Evolutionary conservation across 2,888 invertebrate species (phyloP), one percentile per base, ranked within the genome.

Genomic region (Pollenia amentaria): DNA sequence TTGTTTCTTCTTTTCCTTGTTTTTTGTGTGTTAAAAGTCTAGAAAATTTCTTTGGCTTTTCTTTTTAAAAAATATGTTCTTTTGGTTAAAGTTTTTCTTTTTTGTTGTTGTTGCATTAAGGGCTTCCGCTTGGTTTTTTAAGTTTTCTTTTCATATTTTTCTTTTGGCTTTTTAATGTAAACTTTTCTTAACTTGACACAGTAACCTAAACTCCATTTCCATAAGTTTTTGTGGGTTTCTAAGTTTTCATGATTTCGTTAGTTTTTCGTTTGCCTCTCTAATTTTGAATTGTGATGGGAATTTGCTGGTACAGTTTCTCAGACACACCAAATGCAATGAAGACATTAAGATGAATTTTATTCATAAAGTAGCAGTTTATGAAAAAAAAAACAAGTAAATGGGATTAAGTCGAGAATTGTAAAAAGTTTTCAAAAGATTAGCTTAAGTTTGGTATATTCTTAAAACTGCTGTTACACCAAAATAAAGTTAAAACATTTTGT

Each of bases 141-240:
- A 69, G 38, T n/a, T 48, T 11, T 21, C 3, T 12, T 44, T 40
- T 64, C 1, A 40, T 16, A n/a, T 14, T n/a, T 29, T 38, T 44
- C 29, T 57, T 46, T 53, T 76, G 18, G 18, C 14, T 73, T 38
- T 42, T 53, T 14, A 65, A 65, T 46, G 11, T 14, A n/a, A 48
- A 70, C 53, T 64, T 72, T 72, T 53, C 64, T 81, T 42, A 81
- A 81, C 80, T 73, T 81, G 80, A 75, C 65, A 67, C 57, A 67
- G 67, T 81, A 55, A 75, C 81, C 73, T 57, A 55, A 75, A 75
- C 65, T 57, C 29, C 29, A 48, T 60, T 67, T 73, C 6, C 29
- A 29, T 2, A 40, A 73, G 73, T 73, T 67, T 55, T 51, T 79
- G 51, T 42, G 48, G 4, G n/a, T 48, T 78, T 67, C 44, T 12